Percentiles rank a stretch among this genome's conserved stretches.
These are phyloP conservation scores for Papilio protenor DNA, from an alignment of 2,888 invertebrate species.

Conservation along the genomic window DNA sequence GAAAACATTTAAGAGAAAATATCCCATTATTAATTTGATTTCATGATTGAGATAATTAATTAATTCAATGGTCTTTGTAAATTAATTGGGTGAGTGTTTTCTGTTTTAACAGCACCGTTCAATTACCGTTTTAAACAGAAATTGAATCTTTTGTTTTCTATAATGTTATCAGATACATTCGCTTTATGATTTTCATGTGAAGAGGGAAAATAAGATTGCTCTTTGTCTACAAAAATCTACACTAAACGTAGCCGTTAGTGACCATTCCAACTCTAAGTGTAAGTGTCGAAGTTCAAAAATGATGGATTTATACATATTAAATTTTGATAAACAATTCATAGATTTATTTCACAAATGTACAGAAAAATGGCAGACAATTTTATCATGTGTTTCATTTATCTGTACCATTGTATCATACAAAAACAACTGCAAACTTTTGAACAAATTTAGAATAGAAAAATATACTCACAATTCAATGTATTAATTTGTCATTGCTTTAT, in stretches of 20 bases:
- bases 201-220: no score
- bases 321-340: no score
- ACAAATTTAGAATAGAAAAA: background rate
- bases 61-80: background rate
- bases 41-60: background rate
- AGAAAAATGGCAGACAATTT: no score
- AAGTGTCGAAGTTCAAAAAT: no score
- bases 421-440: background rate
- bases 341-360: no score
- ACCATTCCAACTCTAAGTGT: no score
- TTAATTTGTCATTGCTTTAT: background rate
- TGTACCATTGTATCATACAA: background rate
- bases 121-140: conserved; percentile 7
- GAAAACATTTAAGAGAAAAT: background rate
- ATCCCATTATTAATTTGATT: background rate
- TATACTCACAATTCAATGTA: background rate
- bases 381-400: background rate
- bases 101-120: background rate
- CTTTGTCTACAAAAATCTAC: no score
- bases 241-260: no score
- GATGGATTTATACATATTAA: no score
- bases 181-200: background rate
- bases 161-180: background rate
- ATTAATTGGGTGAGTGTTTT: background rate
- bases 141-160: background rate